Base-by-base conservation (phyloP, 2,113 vertebrate genomes). In the Apteryx mantelli region DNA sequence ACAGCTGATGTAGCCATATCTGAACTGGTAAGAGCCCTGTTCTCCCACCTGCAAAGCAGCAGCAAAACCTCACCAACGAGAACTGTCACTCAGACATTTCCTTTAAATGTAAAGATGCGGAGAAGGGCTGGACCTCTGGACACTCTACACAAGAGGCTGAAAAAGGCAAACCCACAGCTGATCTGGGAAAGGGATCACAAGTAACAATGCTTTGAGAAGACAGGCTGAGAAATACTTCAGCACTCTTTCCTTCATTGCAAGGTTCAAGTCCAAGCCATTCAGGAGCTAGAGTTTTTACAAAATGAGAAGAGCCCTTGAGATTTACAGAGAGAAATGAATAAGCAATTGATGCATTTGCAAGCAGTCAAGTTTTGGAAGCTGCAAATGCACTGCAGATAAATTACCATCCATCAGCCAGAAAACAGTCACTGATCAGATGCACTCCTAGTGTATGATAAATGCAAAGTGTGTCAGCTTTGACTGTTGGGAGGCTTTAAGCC, bases 181-280 rank as follows among this genome's bases (percentile, higher is more conserved):
- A 19, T 44, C 63, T 61, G 50, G 58, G 38, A 63, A 68, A 25
- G 55, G 19, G 16, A 80, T 25, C 44, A 20, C 19, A 3, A 10
- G 46, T 32, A 79, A 73, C 30, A 17, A 24, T 0, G 0, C 32
- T 32, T 55, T 0, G 3, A 46, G 56, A 46, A 82, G 25, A 34
- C 4, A 2, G 2, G 24, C 44, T 69, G 40, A 61, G 44, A 61
- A 69, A 58, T 86, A 24, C 69, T 55, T 56, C 46, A n/a, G n/a
- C 74, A 38, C 42, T 46, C 30, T 60, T 60, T 25, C 22, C 34
- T 26, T 24, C 26, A 34, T 2, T 56, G 42, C 2, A 4, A 58
- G 75, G 73, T 63, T 91, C 30, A 65, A 83, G n/a, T 30, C 20
- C 36, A 79, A 78, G 28, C 17, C 28, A 88, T 8, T 4, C 50